A percentile compares a stretch with the other conserved stretches of the same genome.
Conservation (phyloP, 2,888 invertebrate genomes). For the Microdon myrmicae region DNA sequence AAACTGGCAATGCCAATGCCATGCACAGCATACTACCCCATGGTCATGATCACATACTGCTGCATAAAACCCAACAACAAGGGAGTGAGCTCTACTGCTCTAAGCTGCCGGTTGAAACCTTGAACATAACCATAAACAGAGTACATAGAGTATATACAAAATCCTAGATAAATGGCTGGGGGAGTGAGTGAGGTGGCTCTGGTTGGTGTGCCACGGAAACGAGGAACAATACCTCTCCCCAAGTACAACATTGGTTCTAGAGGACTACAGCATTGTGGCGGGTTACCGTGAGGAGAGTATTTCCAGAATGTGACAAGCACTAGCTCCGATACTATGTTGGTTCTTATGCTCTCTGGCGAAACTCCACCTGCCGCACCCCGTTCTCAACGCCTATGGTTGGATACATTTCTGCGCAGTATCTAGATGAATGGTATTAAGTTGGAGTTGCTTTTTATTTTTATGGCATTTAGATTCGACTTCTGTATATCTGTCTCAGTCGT, state of each 20-base stretch:
- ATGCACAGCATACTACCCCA: constrained; percentile 27
- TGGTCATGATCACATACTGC: constrained; percentile 35
- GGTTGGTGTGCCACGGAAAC: constrained; percentile 1
- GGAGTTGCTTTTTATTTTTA: constrained; percentile 14
- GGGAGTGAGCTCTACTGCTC: constrained; percentile 24
- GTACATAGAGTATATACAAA: constrained; percentile 13
- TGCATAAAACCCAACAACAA: constrained; percentile 2
- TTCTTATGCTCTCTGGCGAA: constrained; percentile 22
- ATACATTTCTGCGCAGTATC: constrained; percentile 44
- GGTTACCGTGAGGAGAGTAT: constrained; percentile 1
- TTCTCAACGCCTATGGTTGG: constrained; percentile 11
- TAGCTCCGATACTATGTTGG: constrained; percentile 10
- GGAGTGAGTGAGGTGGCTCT: constrained; percentile 2
- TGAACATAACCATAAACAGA: constrained; percentile 40
- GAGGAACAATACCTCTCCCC: constrained; percentile 26
- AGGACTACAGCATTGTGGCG: too few relatives aligned
- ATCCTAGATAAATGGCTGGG: neutral
- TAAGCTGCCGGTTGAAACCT: constrained; percentile 50
- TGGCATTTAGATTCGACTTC: too few relatives aligned
- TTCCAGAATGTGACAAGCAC: constrained; percentile 17
- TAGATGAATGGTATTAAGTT: constrained; percentile 29
- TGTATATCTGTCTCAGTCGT: too few relatives aligned
- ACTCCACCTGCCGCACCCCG: constrained; percentile 5
- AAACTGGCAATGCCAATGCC: constrained; percentile 47
- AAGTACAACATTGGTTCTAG: constrained; percentile 35